Conservation (phyloP, 2,113 vertebrate species). For the Sclerurus mexicanus region DNA sequence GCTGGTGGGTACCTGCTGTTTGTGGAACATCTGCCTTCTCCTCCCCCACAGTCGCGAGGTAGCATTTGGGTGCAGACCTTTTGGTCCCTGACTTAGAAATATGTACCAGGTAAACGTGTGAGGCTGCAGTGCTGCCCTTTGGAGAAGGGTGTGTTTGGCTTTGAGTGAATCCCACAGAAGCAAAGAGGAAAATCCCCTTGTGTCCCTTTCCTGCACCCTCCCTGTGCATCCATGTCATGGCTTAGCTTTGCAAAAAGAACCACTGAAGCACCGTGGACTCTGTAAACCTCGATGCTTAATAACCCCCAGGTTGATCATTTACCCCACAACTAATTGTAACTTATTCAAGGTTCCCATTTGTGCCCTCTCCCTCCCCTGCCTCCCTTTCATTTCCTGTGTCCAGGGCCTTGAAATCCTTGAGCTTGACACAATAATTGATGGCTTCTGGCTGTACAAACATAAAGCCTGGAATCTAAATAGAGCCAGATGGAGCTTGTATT, state of each 20-base stretch:
- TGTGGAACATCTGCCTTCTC: neutral
- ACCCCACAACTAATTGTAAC: neutral
- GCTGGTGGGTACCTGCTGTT: neutral
- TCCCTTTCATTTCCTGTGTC: constrained; percentile 23
- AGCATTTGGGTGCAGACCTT: neutral
- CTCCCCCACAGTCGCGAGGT: neutral
- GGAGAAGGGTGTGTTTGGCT: neutral
- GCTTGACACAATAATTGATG: neutral
- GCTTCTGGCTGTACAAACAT: constrained; percentile 23
- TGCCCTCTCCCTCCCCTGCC: neutral
- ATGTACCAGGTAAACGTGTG: neutral
- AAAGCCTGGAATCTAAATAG: constrained; percentile 34
- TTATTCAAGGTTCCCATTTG: neutral
- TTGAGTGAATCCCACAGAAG: neutral
- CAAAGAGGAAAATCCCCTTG: neutral
- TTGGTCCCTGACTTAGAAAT: neutral
- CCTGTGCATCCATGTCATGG: neutral
- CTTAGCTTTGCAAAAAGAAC: neutral
- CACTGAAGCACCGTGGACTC: neutral
- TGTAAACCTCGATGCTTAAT: neutral
- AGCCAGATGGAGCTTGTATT: constrained; percentile 45
- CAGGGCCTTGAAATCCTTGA: constrained; percentile 9
- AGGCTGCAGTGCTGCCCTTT: neutral
- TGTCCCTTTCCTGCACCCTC: neutral
- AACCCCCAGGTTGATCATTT: neutral